Conservation (phyloP, 1,140 invertebrate genomes). For the Venturia canescens region DNA sequence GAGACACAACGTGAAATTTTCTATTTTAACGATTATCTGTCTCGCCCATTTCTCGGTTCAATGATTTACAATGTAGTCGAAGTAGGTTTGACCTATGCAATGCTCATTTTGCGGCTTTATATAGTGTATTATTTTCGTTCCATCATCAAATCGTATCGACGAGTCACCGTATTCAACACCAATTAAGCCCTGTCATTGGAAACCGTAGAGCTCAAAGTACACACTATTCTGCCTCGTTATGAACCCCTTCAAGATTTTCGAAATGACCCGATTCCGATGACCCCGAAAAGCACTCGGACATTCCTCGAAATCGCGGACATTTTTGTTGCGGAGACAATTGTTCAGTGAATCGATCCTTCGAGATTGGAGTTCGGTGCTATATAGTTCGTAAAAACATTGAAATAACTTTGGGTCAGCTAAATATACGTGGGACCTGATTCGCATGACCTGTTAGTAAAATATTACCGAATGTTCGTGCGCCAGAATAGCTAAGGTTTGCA, state of each 20-base stretch:
- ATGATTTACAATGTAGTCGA: neutral
- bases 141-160: too few relatives aligned
- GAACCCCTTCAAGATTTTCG: too few relatives aligned
- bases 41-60: slow-evolving; percentile 12
- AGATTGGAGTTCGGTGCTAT: neutral
- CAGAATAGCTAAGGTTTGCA: too few relatives aligned
- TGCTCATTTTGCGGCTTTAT: neutral
- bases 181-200: too few relatives aligned
- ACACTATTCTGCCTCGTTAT: too few relatives aligned
- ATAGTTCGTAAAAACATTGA: neutral
- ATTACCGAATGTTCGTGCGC: neutral
- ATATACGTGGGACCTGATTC: neutral
- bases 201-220: too few relatives aligned
- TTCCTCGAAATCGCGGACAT: neutral
- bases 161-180: too few relatives aligned
- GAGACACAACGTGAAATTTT: slow-evolving; percentile 70
- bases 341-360: too few relatives aligned
- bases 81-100: neutral
- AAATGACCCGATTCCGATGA: neutral
- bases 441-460: neutral
- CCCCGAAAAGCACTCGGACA: neutral
- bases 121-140: too few relatives aligned
- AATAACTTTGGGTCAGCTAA: too few relatives aligned
- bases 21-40: neutral
- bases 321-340: neutral